phyloP scores from a whole-genome alignment of 2,113 vertebrate species.

The Callipepla squamata region DNA sequence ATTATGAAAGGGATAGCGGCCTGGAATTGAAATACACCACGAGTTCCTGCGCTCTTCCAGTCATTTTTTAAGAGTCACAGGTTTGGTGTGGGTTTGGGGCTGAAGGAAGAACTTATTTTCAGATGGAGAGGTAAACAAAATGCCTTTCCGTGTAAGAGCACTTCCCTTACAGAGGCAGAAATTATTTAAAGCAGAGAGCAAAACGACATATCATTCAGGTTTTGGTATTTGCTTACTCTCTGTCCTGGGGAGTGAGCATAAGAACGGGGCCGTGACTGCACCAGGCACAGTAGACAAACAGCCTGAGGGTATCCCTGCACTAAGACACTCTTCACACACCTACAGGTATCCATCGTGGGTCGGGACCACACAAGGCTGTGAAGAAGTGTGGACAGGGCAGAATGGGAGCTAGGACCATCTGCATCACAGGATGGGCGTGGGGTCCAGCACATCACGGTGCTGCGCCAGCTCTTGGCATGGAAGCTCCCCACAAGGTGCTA shows the following conservation, averaged over 20 bases:
- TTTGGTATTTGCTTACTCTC: neutral
- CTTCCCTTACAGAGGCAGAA: neutral
- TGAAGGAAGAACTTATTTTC: neutral
- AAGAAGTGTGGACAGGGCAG: fast-evolving
- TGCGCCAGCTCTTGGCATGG: neutral
- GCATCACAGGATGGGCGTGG: neutral
- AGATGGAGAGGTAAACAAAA: neutral
- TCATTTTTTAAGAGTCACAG: constrained; percentile 6
- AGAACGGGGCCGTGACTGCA: fast-evolving
- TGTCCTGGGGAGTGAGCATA: neutral
- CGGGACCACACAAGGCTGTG: neutral
- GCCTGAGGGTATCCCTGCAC: neutral
- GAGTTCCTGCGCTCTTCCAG: neutral
- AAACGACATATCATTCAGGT: neutral
- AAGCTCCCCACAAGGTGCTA: neutral
- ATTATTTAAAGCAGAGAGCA: neutral
- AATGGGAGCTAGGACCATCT: neutral
- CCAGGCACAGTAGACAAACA: neutral
- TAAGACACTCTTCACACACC: neutral
- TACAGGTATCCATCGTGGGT: neutral
- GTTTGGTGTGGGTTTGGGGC: neutral
- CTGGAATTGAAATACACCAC: neutral
- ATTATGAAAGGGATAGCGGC: constrained; percentile 24
- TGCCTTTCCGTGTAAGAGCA: neutral
- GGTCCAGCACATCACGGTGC: neutral